These are phyloP conservation scores for Fopius arisanus DNA, from an alignment of 1,140 invertebrate species.

Conservation along the genomic window DNA sequence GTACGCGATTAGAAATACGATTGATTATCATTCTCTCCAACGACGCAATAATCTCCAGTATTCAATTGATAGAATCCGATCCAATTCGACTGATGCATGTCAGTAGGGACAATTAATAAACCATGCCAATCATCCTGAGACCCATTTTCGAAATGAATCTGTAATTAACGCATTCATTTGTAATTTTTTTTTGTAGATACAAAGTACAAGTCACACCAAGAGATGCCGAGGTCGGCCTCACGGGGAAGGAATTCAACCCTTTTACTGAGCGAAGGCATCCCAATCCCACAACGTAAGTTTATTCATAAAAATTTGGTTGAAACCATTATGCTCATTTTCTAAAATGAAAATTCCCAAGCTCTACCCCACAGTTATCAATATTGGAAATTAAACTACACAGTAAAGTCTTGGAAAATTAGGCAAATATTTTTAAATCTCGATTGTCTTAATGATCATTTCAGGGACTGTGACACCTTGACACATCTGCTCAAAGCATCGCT, in stretches of 20 bases:
- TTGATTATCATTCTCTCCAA: neutral
- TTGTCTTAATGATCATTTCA: slow-evolving; percentile 57
- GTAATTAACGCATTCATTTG: neutral
- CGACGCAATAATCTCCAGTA: neutral
- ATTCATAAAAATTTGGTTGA: neutral
- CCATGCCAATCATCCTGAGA: neutral
- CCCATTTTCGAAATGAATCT: slow-evolving; percentile 21
- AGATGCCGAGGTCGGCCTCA: slow-evolving; percentile 65
- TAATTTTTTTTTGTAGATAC: slow-evolving; percentile 66
- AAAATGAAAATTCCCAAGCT: no score
- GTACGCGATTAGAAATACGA: neutral
- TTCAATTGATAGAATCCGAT: neutral
- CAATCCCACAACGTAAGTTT: slow-evolving; percentile 83
- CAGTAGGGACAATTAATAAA: neutral
- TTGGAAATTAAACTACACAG: no score
- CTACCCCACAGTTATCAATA: no score
- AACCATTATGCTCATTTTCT: no score
- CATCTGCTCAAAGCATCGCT: slow-evolving; percentile 88
- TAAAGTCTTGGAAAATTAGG: no score
- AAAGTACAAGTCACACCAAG: slow-evolving; percentile 66
- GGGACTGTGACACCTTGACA: slow-evolving; percentile 83
- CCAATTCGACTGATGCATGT: neutral
- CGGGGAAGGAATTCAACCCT: slow-evolving; percentile 73
- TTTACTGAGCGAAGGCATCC: slow-evolving; percentile 75
- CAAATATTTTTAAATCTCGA: slow-evolving; percentile 25